Percentiles rank a stretch among this genome's conserved stretches.
Evolutionary conservation across 1,140 invertebrate species (phyloP).

Genomic region (Drosophila orena): DNA sequence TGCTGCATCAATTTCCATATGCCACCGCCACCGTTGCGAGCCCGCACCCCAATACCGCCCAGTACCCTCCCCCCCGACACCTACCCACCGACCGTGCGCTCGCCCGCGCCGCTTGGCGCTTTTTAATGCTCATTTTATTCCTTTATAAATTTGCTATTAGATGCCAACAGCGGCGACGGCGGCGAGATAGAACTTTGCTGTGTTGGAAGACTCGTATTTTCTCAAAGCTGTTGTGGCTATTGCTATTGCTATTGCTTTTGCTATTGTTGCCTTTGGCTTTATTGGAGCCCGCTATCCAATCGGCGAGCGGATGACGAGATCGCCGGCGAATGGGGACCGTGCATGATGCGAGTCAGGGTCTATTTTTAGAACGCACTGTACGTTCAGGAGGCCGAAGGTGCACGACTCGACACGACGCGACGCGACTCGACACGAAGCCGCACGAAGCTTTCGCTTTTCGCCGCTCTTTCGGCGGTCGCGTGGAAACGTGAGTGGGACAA

Average conservation of each 20-base stretch:
- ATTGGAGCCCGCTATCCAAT: constrained; percentile 58
- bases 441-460: constrained; percentile 54
- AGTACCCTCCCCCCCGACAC: too few species aligned
- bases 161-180: constrained; percentile 59
- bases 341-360: constrained; percentile 69
- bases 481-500: constrained; percentile 76
- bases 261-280: constrained; percentile 47
- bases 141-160: constrained; percentile 78
- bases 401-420: constrained; percentile 34
- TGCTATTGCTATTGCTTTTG: constrained; percentile 41
- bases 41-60: too few species aligned
- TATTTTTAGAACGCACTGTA: constrained; percentile 74
- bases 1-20: constrained; percentile 49
- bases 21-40: constrained; percentile 9
- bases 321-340: constrained; percentile 49
- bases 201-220: constrained; percentile 54
- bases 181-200: constrained; percentile 74
- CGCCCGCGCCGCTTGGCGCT: constrained; percentile 29
- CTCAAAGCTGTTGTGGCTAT: constrained; percentile 26
- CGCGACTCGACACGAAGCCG: constrained; percentile 31
- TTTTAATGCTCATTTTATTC: constrained; percentile 80
- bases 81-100: neutral
- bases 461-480: constrained; percentile 34
- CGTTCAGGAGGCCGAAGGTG: constrained; percentile 59
- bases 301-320: constrained; percentile 65